Evolutionary conservation across 1,140 invertebrate genomes (phyloP).

Genomic region (Pinna nobilis): DNA sequence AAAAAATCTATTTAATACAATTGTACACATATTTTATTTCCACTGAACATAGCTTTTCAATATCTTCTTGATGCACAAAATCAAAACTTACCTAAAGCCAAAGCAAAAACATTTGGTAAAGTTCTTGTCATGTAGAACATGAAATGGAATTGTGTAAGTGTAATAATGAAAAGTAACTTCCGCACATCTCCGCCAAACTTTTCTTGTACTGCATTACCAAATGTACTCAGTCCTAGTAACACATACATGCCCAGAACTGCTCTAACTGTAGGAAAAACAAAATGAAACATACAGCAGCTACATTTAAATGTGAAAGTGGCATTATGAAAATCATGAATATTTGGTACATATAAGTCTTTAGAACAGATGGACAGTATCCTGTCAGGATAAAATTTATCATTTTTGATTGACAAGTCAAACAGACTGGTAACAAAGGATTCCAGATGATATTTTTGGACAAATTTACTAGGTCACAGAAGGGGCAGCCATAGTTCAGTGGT

Average conservation of each 20-base stretch:
- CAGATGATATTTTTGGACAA: too few relatives aligned
- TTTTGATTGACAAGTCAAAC: too few relatives aligned
- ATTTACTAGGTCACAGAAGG: too few relatives aligned
- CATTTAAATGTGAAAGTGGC: too few relatives aligned
- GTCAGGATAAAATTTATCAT: too few relatives aligned
- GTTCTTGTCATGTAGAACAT: conserved; percentile 96
- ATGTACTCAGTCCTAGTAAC: conserved; percentile 83
- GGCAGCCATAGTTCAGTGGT: too few relatives aligned
- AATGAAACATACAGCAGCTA: too few relatives aligned
- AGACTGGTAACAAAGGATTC: too few relatives aligned
- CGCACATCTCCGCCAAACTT: conserved; percentile 86
- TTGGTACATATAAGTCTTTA: too few relatives aligned
- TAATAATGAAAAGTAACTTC: conserved; percentile 89
- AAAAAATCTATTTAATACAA: background rate
- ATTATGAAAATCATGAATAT: too few relatives aligned
- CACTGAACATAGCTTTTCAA: background rate
- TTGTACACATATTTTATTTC: background rate
- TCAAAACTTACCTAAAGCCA: conserved; percentile 87
- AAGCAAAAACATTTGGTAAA: conserved; percentile 96
- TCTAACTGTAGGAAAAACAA: conserved; percentile 88
- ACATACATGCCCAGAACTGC: conserved; percentile 85
- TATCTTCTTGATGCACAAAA: background rate
- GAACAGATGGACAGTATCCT: too few relatives aligned
- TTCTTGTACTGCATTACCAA: conserved; percentile 78
- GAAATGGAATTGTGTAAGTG: conserved; percentile 96